A percentile compares a stretch with the other conserved stretches of the same genome.
Conservation (phyloP, 2,797 vertebrate genomes). For the Vespertilio murinus region DNA sequence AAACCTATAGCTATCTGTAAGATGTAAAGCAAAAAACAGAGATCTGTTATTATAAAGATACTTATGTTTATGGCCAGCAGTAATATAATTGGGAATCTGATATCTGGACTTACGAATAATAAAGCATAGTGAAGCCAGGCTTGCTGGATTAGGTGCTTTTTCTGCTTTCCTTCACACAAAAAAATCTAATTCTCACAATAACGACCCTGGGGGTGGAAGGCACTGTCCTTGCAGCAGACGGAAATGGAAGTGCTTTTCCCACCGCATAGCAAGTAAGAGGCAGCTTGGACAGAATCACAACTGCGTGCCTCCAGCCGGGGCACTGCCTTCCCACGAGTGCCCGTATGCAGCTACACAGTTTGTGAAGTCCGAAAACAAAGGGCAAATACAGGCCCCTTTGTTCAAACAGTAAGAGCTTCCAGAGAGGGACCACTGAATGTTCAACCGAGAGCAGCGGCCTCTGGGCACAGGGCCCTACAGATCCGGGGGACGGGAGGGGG, state of each 20-base stretch:
- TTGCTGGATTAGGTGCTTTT: neutral
- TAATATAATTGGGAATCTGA: neutral
- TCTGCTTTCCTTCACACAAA: neutral
- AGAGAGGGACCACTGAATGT: neutral
- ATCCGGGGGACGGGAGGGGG: neutral
- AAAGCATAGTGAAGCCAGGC: neutral
- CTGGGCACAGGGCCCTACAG: neutral
- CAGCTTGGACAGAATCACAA: neutral
- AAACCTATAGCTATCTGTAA: neutral
- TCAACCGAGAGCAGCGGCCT: neutral
- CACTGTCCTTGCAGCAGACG: neutral
- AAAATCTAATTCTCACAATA: neutral
- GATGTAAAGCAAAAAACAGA: neutral
- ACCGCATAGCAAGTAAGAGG: neutral
- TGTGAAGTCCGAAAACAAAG: neutral
- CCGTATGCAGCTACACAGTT: neutral
- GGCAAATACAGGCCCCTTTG: neutral
- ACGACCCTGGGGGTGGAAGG: neutral
- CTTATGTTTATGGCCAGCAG: neutral
- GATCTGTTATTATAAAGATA: neutral
- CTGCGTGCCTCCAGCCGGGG: neutral
- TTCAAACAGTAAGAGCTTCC: conserved; percentile 10
- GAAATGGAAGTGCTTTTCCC: neutral
- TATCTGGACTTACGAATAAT: neutral
- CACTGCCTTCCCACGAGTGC: neutral